Evolutionary conservation across 2,797 vertebrate species (phyloP), one percentile per base, ranked within the genome.

Genomic region (Ctenochaetus hawaiiensis): DNA sequence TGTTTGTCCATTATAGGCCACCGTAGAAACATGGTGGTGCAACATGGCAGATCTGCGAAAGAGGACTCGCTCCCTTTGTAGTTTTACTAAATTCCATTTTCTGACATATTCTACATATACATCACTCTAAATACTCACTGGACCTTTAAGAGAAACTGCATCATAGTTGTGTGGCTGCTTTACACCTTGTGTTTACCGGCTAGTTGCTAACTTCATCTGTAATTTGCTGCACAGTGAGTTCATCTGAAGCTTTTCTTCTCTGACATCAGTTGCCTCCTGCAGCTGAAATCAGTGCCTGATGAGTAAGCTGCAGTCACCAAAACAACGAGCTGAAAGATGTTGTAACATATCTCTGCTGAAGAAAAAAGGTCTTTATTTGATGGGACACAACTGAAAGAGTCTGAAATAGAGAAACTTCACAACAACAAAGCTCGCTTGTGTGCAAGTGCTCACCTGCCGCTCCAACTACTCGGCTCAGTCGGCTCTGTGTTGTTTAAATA

Each of bases 401-500:
- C n/a, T 12, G 0, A 0, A 20, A 68, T 18, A 7, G 0, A 14
- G 57, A 44, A 56, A 14, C 44, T 5, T 5, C 1, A 34, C 8
- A 57, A 54, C n/a, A 75, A 68, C 20, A 66, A 59, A 59, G 34
- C 53, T 51, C 30, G 4, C 26, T 20, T 11, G 34, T 9, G 65
- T 64, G 26, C 17, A 52, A 6, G 34, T 2, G 45, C 61, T 68
- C 30, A 80, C 8, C 61, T 75, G 51, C 47, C 43, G 48, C 26
- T 73, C 39, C 4, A 14, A 72, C 34, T 26, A 30, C 57, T 73
- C 26, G 0, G 5, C 34, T 47, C 54, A 12, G 16, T 30, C n/a
- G 58, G 26, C 64, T 72, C 47, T 34, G 67, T 37, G 44, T 75
- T 72, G 67, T 71, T 84, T 77, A 48, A 75, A 81, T 75, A 77